phyloP scores from a whole-genome alignment of 2,113 vertebrate genomes.

The Brachyhypopomus occidentalis region DNA sequence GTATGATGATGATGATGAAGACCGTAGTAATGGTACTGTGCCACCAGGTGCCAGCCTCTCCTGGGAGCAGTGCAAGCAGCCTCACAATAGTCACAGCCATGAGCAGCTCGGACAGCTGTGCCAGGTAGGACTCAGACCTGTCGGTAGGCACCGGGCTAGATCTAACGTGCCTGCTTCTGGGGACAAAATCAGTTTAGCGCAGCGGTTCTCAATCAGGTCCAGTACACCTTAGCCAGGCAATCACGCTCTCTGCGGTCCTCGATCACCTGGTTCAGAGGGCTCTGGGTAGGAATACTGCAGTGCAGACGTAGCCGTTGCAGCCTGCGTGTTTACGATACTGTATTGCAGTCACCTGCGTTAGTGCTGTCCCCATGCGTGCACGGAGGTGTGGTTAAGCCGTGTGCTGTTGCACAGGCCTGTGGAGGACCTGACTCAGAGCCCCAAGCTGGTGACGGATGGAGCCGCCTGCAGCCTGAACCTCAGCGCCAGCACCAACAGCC shows the following conservation, averaged over 20 bases:
- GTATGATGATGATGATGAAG: background rate
- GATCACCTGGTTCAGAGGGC: too few species aligned
- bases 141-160: background rate
- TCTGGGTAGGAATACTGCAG: too few species aligned
- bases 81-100: constrained; percentile 89
- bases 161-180: background rate
- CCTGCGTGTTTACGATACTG: too few species aligned
- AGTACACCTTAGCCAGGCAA: too few species aligned
- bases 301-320: too few species aligned
- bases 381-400: background rate
- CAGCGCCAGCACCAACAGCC: constrained; percentile 77
- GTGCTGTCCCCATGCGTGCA: background rate
- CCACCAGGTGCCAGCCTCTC: constrained; percentile 84
- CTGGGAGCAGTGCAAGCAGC: constrained; percentile 86
- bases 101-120: constrained; percentile 81
- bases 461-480: constrained; percentile 73
- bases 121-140: constrained; percentile 75
- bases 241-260: too few species aligned
- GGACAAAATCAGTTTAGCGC: too few species aligned
- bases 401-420: constrained; percentile 69
- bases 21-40: background rate
- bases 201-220: too few species aligned
- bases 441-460: constrained; percentile 82
- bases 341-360: background rate
- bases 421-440: constrained; percentile 87